Percentiles rank a stretch among this genome's conserved stretches.
Evolutionary conservation across 2,888 invertebrate species (phyloP).

Genomic region (Argyresthia albistria): DNA sequence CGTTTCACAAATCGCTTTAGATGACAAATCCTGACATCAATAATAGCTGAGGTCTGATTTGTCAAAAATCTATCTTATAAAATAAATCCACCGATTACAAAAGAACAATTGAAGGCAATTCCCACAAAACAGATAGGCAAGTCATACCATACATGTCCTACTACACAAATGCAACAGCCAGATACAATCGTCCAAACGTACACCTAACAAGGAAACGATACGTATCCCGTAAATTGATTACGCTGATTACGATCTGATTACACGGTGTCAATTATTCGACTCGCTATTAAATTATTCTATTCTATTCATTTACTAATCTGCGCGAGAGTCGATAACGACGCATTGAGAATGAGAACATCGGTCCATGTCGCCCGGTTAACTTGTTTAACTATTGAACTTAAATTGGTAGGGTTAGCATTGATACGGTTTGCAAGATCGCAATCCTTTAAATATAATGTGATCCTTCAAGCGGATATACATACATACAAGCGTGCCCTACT

Average conservation of each 20-base stretch:
- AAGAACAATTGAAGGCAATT: too few relatives aligned
- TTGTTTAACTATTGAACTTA: constrained; percentile 22
- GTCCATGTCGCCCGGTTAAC: constrained; percentile 38
- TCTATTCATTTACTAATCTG: constrained; percentile 60
- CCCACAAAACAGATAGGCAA: too few relatives aligned
- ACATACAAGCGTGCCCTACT: too few relatives aligned
- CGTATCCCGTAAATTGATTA: constrained; percentile 61
- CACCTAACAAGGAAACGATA: constrained; percentile 4
- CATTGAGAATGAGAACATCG: constrained; percentile 51
- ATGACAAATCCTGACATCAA: too few relatives aligned
- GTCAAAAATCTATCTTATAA: too few relatives aligned
- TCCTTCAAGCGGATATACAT: too few relatives aligned
- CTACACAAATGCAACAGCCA: too few relatives aligned
- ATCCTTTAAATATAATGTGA: not conserved
- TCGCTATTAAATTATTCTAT: constrained; percentile 60
- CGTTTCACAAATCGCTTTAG: too few relatives aligned
- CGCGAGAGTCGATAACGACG: constrained; percentile 42
- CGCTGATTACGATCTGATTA: constrained; percentile 61
- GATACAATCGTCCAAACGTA: not conserved
- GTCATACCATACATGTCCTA: too few relatives aligned
- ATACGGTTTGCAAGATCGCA: not conserved
- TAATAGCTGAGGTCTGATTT: too few relatives aligned
- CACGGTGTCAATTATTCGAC: constrained; percentile 66
- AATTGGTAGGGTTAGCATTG: constrained; percentile 1
- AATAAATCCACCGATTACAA: too few relatives aligned